Evolutionary conservation across 2,888 invertebrate genomes (phyloP), one percentile per base, ranked within the genome.

Genomic region (Herminia tarsipennalis): DNA sequence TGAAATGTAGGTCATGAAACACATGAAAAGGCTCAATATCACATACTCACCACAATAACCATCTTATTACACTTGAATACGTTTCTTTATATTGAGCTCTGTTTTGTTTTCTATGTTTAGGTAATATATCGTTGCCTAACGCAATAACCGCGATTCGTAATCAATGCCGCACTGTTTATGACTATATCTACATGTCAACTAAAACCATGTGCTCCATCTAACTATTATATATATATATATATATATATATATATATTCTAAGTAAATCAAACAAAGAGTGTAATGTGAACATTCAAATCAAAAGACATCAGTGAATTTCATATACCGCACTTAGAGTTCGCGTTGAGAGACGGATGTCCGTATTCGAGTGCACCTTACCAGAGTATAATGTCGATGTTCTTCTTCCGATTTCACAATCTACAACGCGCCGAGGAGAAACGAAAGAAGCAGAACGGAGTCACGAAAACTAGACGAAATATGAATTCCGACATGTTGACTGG

Each of bases 321-420:
- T 14, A 35, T 27, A 12, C 24, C 21, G 5, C 13, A 34, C 16
- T 21, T 9, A 17, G 16, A 55, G 30, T 25, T 28, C 14, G 10
- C 20, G n/a, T 38, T 37, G 21, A 47, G 10, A 22, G 17, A 40
- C 55, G 33, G 30, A 51, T 40, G 35, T 41, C 24, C n/a, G 8
- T 21, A 27, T 30, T 21, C 43, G 35, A 60, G 70, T 75, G 68
- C 42, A 54, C 38, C 12, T 37, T 64, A 66, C 16, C 29, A 33
- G 54, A 68, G 75, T 92, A 95, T 94, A 92, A 97, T 97, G 97
- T 97, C 97, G 93, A 94, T 97, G 94, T 97, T 97, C 94, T 97
- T 97, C 95, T 97, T 97, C 92, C 97, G 97, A 73, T 94, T 97
- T 86, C 97, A 96, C 94, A 97, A 96, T 92, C 94, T 96, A 83